Conservation (phyloP, 2,888 invertebrate species). For the Limenitis camilla region DNA sequence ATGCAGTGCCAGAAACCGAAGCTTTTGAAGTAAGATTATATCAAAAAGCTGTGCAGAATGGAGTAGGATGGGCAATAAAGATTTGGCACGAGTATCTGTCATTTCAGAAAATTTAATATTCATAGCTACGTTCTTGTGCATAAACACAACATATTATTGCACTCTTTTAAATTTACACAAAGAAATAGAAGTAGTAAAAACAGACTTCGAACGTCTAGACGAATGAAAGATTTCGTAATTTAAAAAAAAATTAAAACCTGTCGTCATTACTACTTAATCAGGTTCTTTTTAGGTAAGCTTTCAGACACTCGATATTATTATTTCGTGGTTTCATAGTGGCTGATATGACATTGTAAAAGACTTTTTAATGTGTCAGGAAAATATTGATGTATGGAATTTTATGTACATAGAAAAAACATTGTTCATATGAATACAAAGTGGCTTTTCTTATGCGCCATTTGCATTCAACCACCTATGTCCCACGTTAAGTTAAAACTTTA, state of each 20-base stretch:
- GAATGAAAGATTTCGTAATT: too few species aligned
- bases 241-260: too few species aligned
- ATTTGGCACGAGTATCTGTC: constrained; percentile 24
- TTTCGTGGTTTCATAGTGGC: too few species aligned
- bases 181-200: neutral
- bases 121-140: constrained; percentile 12
- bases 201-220: neutral
- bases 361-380: too few species aligned
- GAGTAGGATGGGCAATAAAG: constrained; percentile 22
- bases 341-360: too few species aligned
- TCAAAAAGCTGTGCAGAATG: constrained; percentile 13
- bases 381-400: too few species aligned
- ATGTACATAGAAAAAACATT: too few species aligned
- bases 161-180: constrained; percentile 3
- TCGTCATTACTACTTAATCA: neutral
- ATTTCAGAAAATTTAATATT: constrained; percentile 21
- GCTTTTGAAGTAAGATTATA: constrained; percentile 8
- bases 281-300: neutral
- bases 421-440: too few species aligned
- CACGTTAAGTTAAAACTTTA: too few species aligned
- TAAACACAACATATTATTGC: constrained; percentile 4
- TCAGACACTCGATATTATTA: too few species aligned
- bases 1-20: constrained; percentile 15
- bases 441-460: too few species aligned
- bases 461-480: too few species aligned